Base-by-base conservation (phyloP, 2,113 vertebrate genomes). In the Leptosomus discolor region DNA sequence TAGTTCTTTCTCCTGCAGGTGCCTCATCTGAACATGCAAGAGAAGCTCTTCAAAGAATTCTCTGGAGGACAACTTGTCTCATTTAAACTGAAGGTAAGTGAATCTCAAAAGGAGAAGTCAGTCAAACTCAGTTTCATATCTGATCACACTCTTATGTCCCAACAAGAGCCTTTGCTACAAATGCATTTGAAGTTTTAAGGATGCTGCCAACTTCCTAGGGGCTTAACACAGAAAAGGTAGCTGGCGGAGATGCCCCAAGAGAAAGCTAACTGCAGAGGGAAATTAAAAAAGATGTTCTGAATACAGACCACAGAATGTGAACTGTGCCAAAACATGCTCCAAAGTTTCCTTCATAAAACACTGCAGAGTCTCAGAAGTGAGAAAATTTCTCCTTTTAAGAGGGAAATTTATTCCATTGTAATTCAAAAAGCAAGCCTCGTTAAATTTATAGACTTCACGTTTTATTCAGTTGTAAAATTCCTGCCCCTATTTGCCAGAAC, bases 291-390 rank as follows among this genome's bases (percentile, higher is more conserved):
- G 71, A 68, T 77, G 67, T 85, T 94, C 76, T 89, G 58, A 91
- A 80, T 79, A 81, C 30, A 94, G 60, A 81, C 67, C 67, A 75
- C 54, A 85, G 92, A 92, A 87, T 2, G 16, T 12, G 61, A 92
- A 75, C 54, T 45, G 58, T 65, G 80, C 77, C 92, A 92, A 95
- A 96, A 83, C 27, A 88, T 1, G 63, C 68, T 96, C 70, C 85
- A 50, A 95, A 89, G 65, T 91, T 92, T 92, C 56, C 78, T 94
- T 88, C 63, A 16, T 93, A 88, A 95, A 96, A 95, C 75, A 89
- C 32, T 9, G 26, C 43, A 83, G 80, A 91, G 92, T 94, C 83
- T 94, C 92, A 85, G 67, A 69, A 96, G 68, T 84, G 60, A 89
- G 69, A 91, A 46, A 63, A 71, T 86, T 94, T 60, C 84, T 88